A percentile compares a stretch with the other conserved stretches of the same genome.
Evolutionary conservation across 2,888 invertebrate species (phyloP).

Genomic region (Drosophila koepferae): DNA sequence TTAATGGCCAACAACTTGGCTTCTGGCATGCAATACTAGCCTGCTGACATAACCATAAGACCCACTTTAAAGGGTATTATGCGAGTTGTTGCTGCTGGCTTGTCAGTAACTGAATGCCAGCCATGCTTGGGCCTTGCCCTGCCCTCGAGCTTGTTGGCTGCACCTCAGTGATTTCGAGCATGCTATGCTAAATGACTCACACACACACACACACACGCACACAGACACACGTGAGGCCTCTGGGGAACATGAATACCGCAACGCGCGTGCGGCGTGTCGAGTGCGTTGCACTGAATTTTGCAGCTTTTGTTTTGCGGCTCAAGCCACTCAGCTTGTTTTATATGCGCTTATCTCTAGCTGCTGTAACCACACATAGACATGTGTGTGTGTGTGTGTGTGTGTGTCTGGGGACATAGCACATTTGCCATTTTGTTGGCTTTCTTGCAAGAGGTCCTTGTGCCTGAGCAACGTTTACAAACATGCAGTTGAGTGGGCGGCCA

Average conservation of each 20-base stretch:
- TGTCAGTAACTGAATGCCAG: constrained; percentile 29
- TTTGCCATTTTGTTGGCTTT: constrained; percentile 66
- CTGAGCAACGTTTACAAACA: constrained; percentile 80
- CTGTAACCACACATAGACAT: constrained; percentile 30
- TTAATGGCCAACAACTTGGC: background rate
- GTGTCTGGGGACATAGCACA: constrained; percentile 28
- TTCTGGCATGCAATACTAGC: background rate
- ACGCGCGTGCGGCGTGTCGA: constrained; percentile 65
- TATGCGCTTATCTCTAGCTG: constrained; percentile 77
- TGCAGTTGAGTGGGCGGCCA: constrained; percentile 70
- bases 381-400: constrained; percentile 6
- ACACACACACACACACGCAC: constrained; percentile 33
- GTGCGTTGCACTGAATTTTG: constrained; percentile 81
- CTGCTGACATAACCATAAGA: background rate
- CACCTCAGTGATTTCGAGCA: constrained; percentile 62
- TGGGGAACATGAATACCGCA: constrained; percentile 17
- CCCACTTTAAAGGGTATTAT: constrained; percentile 18
- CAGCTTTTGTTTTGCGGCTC: constrained; percentile 75
- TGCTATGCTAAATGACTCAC: constrained; percentile 72
- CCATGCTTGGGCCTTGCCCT: constrained; percentile 13
- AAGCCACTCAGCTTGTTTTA: constrained; percentile 74
- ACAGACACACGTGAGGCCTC: constrained; percentile 12
- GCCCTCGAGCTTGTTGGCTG: constrained; percentile 51
- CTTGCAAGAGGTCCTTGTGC: constrained; percentile 75
- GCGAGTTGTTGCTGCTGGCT: constrained; percentile 28